These are phyloP conservation scores for Trichomalopsis sarcophagae DNA, from an alignment of 1,140 invertebrate genomes.

Conservation along the genomic window DNA sequence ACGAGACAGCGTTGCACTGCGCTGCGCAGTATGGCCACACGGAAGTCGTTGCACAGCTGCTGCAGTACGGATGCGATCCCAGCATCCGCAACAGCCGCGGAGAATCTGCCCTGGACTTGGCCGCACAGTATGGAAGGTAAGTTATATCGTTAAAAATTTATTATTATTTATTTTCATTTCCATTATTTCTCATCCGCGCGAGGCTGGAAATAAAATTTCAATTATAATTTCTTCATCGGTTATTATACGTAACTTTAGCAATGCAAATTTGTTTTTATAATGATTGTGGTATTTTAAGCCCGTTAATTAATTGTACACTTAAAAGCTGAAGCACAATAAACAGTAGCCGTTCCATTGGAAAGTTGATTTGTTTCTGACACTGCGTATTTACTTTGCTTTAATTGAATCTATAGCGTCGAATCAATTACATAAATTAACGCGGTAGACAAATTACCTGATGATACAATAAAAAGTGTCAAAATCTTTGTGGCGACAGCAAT, in stretches of 20 bases:
- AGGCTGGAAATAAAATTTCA: not conserved
- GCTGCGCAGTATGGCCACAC: conserved; percentile 96
- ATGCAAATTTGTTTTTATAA: not conserved
- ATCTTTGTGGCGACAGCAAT: no score
- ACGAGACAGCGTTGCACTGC: conserved; percentile 95
- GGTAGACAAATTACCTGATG: not conserved
- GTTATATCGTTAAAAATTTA: conserved; percentile 51
- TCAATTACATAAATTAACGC: conserved; percentile 1
- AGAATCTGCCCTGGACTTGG: conserved; percentile 95
- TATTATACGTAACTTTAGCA: not conserved
- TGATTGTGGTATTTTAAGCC: not conserved
- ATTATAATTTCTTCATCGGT: not conserved
- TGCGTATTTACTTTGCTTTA: not conserved
- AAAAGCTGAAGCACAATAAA: not conserved
- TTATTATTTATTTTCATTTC: conserved; percentile 20
- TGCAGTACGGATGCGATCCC: conserved; percentile 92
- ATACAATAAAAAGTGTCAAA: not conserved
- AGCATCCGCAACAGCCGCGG: conserved; percentile 90
- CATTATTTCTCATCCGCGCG: not conserved
- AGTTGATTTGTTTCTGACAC: not conserved
- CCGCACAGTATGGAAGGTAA: conserved; percentile 92
- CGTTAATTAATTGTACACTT: not conserved
- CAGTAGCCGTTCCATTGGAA: not conserved
- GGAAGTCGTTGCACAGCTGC: conserved; percentile 89
- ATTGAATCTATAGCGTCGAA: not conserved